phyloP scores from a whole-genome alignment of 1,140 invertebrate species.

The Neuroterus valhalla region DNA sequence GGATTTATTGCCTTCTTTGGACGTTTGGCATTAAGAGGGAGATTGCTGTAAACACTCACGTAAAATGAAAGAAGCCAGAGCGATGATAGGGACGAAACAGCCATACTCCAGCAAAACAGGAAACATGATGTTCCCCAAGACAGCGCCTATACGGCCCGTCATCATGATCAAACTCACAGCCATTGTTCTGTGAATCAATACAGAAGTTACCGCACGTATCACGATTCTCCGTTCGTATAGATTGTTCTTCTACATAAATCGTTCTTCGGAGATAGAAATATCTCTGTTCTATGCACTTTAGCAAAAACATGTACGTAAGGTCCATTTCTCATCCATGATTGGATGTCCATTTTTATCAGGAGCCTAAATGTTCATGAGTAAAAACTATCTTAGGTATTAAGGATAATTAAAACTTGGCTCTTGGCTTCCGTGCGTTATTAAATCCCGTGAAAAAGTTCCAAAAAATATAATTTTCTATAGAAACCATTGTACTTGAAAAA shows the following conservation, averaged over 20 bases:
- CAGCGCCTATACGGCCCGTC: slow-evolving; percentile 72
- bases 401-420: too few species aligned
- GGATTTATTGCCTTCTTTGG: slow-evolving; percentile 14
- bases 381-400: too few species aligned
- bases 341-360: too few species aligned
- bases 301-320: background rate
- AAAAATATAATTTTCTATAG: too few species aligned
- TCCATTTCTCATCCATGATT: background rate
- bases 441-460: too few species aligned
- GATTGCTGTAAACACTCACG: slow-evolving; percentile 63
- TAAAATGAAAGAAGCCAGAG: slow-evolving; percentile 63
- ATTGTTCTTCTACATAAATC: slow-evolving; percentile 20
- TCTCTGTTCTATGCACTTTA: slow-evolving; percentile 2
- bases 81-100: slow-evolving; percentile 70
- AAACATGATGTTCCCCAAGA: slow-evolving; percentile 73
- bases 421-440: too few species aligned
- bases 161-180: slow-evolving; percentile 74
- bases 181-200: slow-evolving; percentile 69
- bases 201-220: slow-evolving; percentile 18
- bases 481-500: too few species aligned
- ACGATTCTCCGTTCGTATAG: slow-evolving; percentile 5
- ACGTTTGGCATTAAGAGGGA: slow-evolving; percentile 21
- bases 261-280: slow-evolving; percentile 20
- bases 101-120: slow-evolving; percentile 71
- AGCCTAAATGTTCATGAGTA: too few species aligned